Evolutionary conservation across 2,888 invertebrate species (phyloP), one percentile per base, ranked within the genome.

Genomic region (Unio pictorum): DNA sequence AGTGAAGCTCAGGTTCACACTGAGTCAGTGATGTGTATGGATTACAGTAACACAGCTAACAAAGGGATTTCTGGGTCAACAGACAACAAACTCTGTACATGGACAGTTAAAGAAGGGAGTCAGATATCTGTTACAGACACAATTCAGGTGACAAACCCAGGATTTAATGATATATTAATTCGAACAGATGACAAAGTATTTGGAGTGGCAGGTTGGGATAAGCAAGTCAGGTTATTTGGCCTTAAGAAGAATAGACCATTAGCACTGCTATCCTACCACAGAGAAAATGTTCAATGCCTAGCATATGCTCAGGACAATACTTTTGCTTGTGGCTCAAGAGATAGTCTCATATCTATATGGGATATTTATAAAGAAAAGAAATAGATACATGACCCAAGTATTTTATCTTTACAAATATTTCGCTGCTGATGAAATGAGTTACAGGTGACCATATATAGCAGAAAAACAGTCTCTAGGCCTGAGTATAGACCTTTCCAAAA

Each of bases 161-260:
- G 88, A 56, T 79, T 86, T 60, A 82, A 78, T 75, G 76, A 76
- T 69, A 72, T 84, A 7, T 67, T 68, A 30, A 74, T 85, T 26
- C 72, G 88, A 63, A 23, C 56, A 8, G 88, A 88, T 78, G 82
- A 83, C 11, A 84, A 81, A 65, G 81, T 88, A 57, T 74, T 87
- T 28, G 86, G 78, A 1, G 70, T 76, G 58, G 88, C 84, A n/a
- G 86, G 88, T 11, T 88, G 88, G 88, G 88, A 88, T 69, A 68
- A 72, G n/a, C 77, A 78, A 58, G 67, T 86, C 5, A 68, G 88
- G 60, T 62, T 87, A 64, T 87, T 85, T 70, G 78, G 83, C 30
- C 69, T 79, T 6, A 85, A 85, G 68, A 86, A 83, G 55, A 55
- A 83, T n/a, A 83, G 80, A 30, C 84, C 86, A 11, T 75, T 88